Percentiles rank a stretch among this genome's conserved stretches.
phyloP scores from a whole-genome alignment of 2,113 vertebrate genomes.

The Leuciscus idus region DNA sequence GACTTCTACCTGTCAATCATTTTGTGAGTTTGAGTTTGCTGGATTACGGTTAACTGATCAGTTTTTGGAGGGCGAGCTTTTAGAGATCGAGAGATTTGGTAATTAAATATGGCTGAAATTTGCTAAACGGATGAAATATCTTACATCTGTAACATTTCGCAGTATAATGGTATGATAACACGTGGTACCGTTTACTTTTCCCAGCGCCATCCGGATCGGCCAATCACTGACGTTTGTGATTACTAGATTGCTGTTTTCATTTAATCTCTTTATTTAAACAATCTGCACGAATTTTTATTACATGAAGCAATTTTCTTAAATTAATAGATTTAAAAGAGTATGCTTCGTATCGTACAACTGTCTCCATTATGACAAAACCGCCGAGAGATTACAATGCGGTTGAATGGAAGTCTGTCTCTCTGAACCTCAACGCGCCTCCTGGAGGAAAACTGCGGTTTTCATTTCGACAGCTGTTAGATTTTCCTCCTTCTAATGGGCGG shows the following conservation, averaged over 20 bases:
- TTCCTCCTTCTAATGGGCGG: slow-evolving; percentile 56
- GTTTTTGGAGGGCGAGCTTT: neutral
- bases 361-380: neutral
- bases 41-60: neutral
- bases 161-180: neutral
- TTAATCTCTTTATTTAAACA: neutral
- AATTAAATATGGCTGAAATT: neutral
- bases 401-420: neutral
- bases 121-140: neutral
- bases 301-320: neutral
- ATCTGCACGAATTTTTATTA: neutral
- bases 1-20: neutral
- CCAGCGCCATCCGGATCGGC: neutral
- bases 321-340: neutral
- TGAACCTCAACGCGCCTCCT: neutral
- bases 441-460: neutral
- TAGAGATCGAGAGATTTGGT: neutral
- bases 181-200: neutral
- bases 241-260: neutral
- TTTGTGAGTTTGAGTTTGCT: neutral
- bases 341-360: neutral
- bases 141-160: neutral
- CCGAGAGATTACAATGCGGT: neutral
- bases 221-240: neutral
- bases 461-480: neutral